A percentile compares a stretch with the other conserved stretches of the same genome.
Evolutionary conservation across 2,113 vertebrate genomes (phyloP).

Genomic region (Alouatta palliata): DNA sequence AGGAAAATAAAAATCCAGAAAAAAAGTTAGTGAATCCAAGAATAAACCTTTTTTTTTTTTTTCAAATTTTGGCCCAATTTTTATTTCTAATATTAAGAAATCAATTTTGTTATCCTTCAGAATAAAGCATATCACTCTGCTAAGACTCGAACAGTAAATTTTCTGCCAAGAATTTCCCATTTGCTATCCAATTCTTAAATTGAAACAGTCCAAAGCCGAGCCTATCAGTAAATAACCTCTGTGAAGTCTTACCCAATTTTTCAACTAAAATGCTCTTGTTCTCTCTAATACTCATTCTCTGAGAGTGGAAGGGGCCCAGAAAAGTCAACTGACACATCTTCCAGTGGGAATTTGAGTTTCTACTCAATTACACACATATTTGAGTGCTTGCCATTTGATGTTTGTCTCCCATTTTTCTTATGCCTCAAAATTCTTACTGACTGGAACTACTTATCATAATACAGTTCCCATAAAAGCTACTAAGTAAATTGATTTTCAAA

Average conservation of each 20-base stretch:
- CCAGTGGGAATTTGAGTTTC: not conserved
- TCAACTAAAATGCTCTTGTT: not conserved
- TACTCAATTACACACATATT: not conserved
- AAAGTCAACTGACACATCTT: not conserved
- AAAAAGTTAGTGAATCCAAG: not conserved
- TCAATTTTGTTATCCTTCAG: not conserved
- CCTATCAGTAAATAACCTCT: not conserved
- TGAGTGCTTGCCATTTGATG: not conserved
- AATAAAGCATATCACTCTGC: not conserved
- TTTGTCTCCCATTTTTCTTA: not conserved
- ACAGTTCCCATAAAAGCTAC: not conserved
- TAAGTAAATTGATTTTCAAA: not conserved
- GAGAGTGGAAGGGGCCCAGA: not conserved
- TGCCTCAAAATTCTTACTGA: not conserved
- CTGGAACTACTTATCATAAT: not conserved
- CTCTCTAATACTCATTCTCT: not conserved
- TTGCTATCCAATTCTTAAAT: not conserved
- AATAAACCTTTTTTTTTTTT: not conserved
- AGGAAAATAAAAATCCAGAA: not conserved
- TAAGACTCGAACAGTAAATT: not conserved
- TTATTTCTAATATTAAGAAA: not conserved
- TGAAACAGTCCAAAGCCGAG: not conserved
- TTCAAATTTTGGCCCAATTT: not conserved
- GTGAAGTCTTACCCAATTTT: not conserved
- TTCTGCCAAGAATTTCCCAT: not conserved